Evolutionary conservation across 2,797 vertebrate genomes (phyloP).

Genomic region (Ara ararauna): DNA sequence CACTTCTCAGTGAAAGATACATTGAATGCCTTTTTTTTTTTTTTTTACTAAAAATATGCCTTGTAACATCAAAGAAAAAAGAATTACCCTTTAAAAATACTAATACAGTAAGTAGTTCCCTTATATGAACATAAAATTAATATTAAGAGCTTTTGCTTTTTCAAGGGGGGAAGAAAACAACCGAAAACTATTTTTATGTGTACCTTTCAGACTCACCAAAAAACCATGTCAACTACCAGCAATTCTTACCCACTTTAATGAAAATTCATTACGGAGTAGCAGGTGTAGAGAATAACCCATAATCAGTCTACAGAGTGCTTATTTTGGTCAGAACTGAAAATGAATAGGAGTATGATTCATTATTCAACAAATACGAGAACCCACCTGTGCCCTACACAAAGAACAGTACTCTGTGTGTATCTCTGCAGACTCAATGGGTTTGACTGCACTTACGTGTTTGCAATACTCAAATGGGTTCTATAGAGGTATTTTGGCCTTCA

Average conservation of each 20-base stretch:
- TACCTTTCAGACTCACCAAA: not conserved
- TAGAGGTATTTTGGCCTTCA: not conserved
- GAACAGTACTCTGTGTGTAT: not conserved
- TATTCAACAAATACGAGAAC: not conserved
- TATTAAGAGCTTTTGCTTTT: not conserved
- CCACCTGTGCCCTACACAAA: not conserved
- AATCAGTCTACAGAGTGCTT: not conserved
- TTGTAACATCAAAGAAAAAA: not conserved
- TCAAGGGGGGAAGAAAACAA: not conserved
- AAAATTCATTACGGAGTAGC: not conserved
- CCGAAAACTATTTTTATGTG: not conserved
- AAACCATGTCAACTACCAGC: not conserved
- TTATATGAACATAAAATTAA: not conserved
- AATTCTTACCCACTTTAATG: not conserved
- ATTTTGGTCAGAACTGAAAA: conserved; percentile 21
- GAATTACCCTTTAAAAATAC: not conserved
- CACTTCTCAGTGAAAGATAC: not conserved
- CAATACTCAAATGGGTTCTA: not conserved
- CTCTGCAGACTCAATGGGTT: not conserved
- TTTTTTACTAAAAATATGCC: not conserved
- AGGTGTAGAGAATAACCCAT: not conserved
- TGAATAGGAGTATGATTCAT: not conserved
- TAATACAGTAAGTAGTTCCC: not conserved
- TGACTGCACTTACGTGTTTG: not conserved
- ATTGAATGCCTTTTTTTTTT: not conserved